Conservation (phyloP, 2,888 invertebrate genomes). For the Aphidoletes aphidimyza region DNA sequence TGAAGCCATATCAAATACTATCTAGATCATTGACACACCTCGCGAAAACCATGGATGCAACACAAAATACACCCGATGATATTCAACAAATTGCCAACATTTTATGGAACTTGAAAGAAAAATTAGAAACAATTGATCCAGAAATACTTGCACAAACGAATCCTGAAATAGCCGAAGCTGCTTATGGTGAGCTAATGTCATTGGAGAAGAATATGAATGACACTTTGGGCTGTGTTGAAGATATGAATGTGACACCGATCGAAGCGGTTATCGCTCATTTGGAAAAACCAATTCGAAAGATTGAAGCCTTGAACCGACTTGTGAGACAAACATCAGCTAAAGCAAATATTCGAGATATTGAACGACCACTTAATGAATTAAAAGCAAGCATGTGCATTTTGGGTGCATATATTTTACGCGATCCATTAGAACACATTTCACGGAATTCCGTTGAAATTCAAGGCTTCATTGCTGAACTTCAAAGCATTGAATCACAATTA, state of each 20-base stretch:
- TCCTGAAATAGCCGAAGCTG: not conserved
- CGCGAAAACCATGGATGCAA: not conserved
- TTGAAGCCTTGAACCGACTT: not conserved
- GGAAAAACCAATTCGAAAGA: constrained; percentile 37
- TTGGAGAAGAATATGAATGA: not conserved
- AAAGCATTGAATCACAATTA: constrained; percentile 53
- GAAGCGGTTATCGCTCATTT: constrained; percentile 21
- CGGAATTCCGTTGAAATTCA: constrained; percentile 44
- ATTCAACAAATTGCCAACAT: not conserved
- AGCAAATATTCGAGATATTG: not conserved
- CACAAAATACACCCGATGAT: not conserved
- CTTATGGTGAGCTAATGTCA: constrained; percentile 1
- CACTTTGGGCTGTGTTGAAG: not conserved
- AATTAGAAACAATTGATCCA: not conserved
- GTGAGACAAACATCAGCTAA: not conserved
- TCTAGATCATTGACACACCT: not conserved
- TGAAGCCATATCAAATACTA: not conserved
- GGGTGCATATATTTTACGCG: not conserved
- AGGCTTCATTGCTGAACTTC: constrained; percentile 33
- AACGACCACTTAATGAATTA: constrained; percentile 18
- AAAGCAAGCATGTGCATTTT: not conserved
- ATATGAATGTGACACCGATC: constrained; percentile 3
- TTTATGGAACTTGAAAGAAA: constrained; percentile 23
- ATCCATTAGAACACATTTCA: constrained; percentile 32
- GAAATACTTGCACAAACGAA: not conserved